Evolutionary conservation across 2,113 vertebrate species (phyloP), one percentile per base, ranked within the genome.

Genomic region (Ancistrus triradiatus): DNA sequence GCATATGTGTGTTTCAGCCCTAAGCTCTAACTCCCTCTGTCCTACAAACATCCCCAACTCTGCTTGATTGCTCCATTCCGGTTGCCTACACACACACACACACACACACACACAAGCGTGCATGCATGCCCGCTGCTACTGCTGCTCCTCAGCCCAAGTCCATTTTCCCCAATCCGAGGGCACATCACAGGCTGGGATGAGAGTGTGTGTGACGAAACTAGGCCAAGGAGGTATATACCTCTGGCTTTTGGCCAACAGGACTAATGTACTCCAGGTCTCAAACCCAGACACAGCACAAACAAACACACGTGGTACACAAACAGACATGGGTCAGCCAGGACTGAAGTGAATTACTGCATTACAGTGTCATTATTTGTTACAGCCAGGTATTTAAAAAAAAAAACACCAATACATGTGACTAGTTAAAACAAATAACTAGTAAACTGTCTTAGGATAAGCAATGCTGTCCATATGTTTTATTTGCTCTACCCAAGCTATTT

Each of bases 181-280:
- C 43, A 63, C 49, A 65, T 68, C 35, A 60, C 62, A 51, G 55
- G 50, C 35, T 55, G 50, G 46, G 51, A 21, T 59, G 21, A 57
- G 35, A 68, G 19, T 68, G 55, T 75, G 64, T 50, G 59, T 51
- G 59, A 68, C 44, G 67, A 64, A 75, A 68, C 53, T 71, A 71
- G 73, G 69, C 35, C 64, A 46, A 25, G 48, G 46, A 61, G 65
- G 33, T 55, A 42, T 43, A 47, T 18, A 57, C 33, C 25, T 38
- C 1, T 0, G 21, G 59, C 46, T 57, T 13, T 44, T 31, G 7
- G 8, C 19, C 33, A 31, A 43, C 59, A 58, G 33, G 22, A 11
- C 42, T 37, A 43, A 25, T 19, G 21, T n/a, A 31, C 55, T 38
- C 43, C 55, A 59, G 42, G 33, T 43, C 59, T 56, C 53, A 49